A percentile compares a stretch with the other conserved stretches of the same genome.
phyloP scores from a whole-genome alignment of 2,888 invertebrate species.

The Epistrophe eligans region DNA sequence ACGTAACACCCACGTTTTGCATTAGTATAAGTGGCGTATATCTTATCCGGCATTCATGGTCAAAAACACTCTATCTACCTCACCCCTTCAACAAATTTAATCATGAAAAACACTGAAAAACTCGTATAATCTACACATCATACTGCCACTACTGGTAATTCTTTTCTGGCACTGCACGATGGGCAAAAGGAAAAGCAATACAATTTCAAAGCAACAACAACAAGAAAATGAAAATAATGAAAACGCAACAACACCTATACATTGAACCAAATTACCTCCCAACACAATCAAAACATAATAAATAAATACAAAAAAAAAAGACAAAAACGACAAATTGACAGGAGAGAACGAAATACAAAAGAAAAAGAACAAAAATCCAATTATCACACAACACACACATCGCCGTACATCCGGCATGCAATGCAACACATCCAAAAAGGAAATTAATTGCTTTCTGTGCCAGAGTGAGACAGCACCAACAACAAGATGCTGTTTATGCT shows the following conservation, averaged over 20 bases:
- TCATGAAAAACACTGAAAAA: constrained; percentile 1
- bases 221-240: constrained; percentile 19
- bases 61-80: constrained; percentile 44
- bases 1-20: constrained; percentile 58
- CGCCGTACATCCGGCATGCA: constrained; percentile 75
- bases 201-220: constrained; percentile 4
- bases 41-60: constrained; percentile 69
- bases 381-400: constrained; percentile 76
- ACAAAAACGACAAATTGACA: constrained; percentile 55
- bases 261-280: constrained; percentile 21
- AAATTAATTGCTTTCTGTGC: constrained; percentile 76
- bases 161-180: neutral
- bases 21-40: constrained; percentile 15
- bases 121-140: neutral
- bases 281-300: constrained; percentile 52
- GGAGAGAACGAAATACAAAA: constrained; percentile 66
- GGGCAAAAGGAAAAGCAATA: constrained; percentile 7
- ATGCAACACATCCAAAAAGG: constrained; percentile 73
- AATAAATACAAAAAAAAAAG: constrained; percentile 26
- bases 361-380: constrained; percentile 76
- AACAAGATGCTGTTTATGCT: constrained; percentile 71
- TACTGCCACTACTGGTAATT: neutral
- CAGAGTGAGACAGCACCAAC: constrained; percentile 71
- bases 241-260: constrained; percentile 56
- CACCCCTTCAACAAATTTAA: constrained; percentile 1